Percentiles rank a stretch among this genome's conserved stretches.
Conservation (phyloP, 2,888 invertebrate genomes). For the Camptogramma bilineatum region DNA sequence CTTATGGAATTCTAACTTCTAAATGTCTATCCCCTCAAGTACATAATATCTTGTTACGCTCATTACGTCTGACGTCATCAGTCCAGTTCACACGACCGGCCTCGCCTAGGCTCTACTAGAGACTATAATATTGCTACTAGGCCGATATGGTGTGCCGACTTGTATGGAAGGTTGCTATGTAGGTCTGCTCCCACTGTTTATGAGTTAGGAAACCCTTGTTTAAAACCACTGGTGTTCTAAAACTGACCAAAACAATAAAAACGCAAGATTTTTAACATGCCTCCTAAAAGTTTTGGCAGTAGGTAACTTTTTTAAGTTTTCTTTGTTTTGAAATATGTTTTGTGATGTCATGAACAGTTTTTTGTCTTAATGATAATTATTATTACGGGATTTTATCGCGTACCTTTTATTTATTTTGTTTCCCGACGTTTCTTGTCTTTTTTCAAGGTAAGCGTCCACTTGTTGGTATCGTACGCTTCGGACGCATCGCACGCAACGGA, state of each 20-base stretch:
- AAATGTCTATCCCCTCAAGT: slow-evolving; percentile 11
- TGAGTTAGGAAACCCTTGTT: slow-evolving; percentile 19
- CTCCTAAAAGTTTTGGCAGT: no score
- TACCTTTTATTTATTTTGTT: no score
- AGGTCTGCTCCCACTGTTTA: slow-evolving; percentile 16
- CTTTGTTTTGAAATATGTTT: no score
- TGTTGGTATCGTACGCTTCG: no score
- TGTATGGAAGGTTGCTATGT: slow-evolving; percentile 43
- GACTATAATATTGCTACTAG: not conserved
- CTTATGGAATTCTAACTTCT: no score
- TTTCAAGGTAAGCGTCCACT: no score
- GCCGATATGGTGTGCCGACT: slow-evolving; percentile 29
- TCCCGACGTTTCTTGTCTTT: no score
- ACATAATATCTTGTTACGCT: slow-evolving; percentile 9
- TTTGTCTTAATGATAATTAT: no score
- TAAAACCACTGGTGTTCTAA: not conserved
- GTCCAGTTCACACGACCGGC: slow-evolving; percentile 33
- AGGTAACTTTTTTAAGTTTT: no score
- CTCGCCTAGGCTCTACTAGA: slow-evolving; percentile 31
- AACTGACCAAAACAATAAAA: not conserved
- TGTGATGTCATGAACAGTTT: no score
- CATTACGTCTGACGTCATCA: slow-evolving; percentile 29
- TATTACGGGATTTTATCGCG: no score
- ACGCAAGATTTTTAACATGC: not conserved
- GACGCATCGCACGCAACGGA: no score